Percentiles rank a stretch among this genome's conserved stretches.
Evolutionary conservation across 2,113 vertebrate species (phyloP).

Genomic region (Solenodon paradoxus): DNA sequence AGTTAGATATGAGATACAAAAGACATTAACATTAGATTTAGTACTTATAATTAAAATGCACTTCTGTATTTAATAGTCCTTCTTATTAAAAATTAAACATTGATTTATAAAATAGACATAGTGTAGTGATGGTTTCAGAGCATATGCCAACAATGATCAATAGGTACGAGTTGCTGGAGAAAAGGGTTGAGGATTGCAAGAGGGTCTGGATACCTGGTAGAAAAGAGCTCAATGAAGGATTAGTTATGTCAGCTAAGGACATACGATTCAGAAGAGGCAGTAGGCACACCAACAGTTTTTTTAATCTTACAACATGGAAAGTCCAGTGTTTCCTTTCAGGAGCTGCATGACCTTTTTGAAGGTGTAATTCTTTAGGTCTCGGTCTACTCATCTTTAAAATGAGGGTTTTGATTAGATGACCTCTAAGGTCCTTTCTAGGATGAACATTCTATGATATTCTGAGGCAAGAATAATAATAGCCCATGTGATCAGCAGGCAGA

Average conservation of each 20-base stretch:
- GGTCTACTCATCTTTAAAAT: conserved; percentile 35
- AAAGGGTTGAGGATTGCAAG: background rate
- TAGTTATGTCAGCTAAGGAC: no score
- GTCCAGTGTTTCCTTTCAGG: background rate
- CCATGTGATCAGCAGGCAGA: background rate
- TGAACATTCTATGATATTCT: background rate
- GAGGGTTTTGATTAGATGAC: conserved; percentile 48
- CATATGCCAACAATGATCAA: background rate
- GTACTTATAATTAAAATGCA: background rate
- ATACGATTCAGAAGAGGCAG: background rate
- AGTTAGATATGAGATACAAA: background rate
- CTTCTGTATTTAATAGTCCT: background rate
- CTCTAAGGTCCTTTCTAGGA: background rate
- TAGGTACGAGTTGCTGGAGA: no score
- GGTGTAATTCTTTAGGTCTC: background rate
- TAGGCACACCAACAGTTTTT: background rate
- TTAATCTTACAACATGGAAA: background rate
- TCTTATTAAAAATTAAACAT: background rate
- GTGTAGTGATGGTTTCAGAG: background rate
- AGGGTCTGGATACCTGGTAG: background rate
- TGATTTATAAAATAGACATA: background rate
- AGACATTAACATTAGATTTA: background rate
- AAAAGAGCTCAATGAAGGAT: background rate
- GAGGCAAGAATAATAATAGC: background rate
- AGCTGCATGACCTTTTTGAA: conserved; percentile 37